A percentile compares a stretch with the other conserved stretches of the same genome.
Conservation (phyloP, 2,888 invertebrate species). For the Drosophila pullipes region DNA sequence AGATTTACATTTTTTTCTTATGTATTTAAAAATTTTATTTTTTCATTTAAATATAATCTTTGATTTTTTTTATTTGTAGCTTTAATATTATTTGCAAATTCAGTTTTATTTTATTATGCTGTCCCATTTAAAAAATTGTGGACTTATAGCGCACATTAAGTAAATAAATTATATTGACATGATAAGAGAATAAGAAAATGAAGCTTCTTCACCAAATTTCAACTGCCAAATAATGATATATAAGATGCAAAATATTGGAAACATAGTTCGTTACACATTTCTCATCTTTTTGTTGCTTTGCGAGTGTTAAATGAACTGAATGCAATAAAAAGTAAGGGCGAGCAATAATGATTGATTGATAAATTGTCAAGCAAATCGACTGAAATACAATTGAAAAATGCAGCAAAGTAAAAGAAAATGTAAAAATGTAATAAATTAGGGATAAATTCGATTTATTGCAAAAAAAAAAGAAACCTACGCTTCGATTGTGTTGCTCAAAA, state of each 20-base stretch:
- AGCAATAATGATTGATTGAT: conserved; percentile 1
- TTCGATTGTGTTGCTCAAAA: conserved; percentile 6
- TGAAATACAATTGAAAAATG: not conserved
- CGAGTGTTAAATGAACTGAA: not conserved
- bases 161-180: not conserved
- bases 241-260: not conserved
- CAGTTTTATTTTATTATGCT: not conserved
- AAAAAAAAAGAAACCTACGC: not conserved
- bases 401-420: not conserved
- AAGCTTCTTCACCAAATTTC: not conserved
- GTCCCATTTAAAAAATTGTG: not conserved
- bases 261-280: not conserved
- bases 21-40: not conserved
- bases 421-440: not conserved
- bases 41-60: not conserved
- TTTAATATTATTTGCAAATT: not conserved
- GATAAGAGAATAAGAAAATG: not conserved
- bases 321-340: not conserved
- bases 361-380: conserved; percentile 1
- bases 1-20: accelerated
- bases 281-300: not conserved
- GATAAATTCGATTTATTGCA: not conserved
- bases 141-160: no score
- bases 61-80: not conserved
- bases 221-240: not conserved